phyloP scores from a whole-genome alignment of 2,797 vertebrate genomes.

The Pteropus rufus region DNA sequence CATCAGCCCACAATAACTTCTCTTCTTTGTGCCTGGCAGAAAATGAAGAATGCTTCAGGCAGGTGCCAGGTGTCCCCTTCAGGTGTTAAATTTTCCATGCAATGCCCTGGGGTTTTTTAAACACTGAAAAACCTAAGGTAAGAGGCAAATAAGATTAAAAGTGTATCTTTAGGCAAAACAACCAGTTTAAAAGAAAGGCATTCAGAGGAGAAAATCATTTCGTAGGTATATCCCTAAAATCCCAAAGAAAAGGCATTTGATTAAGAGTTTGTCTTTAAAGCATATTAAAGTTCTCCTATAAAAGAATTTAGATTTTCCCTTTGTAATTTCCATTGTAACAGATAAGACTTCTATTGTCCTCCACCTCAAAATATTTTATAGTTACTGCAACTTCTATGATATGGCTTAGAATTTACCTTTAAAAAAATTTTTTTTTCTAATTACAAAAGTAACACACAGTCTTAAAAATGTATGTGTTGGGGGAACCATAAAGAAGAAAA shows the following conservation, averaged over 20 bases:
- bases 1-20: neutral
- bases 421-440: neutral
- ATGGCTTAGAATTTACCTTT: neutral
- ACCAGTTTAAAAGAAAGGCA: constrained; percentile 44
- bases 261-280: constrained; percentile 17
- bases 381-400: neutral
- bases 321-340: neutral
- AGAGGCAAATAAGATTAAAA: constrained; percentile 52
- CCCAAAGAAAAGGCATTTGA: constrained; percentile 34
- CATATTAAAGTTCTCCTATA: neutral
- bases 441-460: neutral
- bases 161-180: constrained; percentile 52
- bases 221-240: neutral
- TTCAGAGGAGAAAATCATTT: constrained; percentile 31
- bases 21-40: constrained; percentile 22
- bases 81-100: constrained; percentile 43
- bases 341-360: neutral
- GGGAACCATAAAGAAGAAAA: neutral
- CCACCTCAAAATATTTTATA: neutral
- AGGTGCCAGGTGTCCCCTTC: constrained; percentile 59
- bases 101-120: constrained; percentile 39
- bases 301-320: neutral
- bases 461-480: neutral
- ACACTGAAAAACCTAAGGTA: constrained; percentile 45
- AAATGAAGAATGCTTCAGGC: constrained; percentile 49